These are phyloP conservation scores for Heliopora coerulea DNA, from an alignment of 92 coral and sea anemone species.

Conservation along the genomic window DNA sequence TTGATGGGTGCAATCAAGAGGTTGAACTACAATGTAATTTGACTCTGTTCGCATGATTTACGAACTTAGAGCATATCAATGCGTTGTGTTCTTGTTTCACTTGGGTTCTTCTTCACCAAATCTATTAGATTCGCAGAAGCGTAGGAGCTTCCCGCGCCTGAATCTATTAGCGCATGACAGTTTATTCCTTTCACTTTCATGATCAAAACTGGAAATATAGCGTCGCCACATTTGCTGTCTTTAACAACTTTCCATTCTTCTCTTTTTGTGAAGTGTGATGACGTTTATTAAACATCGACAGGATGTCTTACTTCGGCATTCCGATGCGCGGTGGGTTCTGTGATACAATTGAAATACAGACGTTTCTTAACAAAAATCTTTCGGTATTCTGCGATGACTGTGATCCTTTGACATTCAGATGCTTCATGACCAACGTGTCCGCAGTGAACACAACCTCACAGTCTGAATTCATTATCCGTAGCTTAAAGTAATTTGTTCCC, in stretches of 20 bases:
- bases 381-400: background rate
- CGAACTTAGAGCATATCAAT: constrained; percentile 22
- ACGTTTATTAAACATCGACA: too few species aligned
- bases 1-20: constrained; percentile 4
- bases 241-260: background rate
- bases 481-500: background rate
- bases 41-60: constrained; percentile 12
- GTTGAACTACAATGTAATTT: constrained; percentile 23
- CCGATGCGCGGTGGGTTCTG: constrained; percentile 20
- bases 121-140: constrained; percentile 12
- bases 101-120: constrained; percentile 22
- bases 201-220: constrained; percentile 4
- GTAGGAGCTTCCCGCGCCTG: constrained; percentile 21
- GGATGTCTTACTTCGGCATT: too few species aligned
- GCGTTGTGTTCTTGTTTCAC: constrained; percentile 13
- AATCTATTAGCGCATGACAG: background rate
- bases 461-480: background rate
- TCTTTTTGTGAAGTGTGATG: constrained; percentile 17
- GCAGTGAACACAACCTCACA: background rate
- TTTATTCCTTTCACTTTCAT: background rate
- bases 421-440: background rate
- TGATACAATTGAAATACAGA: constrained; percentile 22
- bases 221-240: background rate
- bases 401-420: background rate
- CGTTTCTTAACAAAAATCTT: background rate